Evolutionary conservation across 2,888 invertebrate genomes (phyloP).

Genomic region (Argynnis bischoffii): DNA sequence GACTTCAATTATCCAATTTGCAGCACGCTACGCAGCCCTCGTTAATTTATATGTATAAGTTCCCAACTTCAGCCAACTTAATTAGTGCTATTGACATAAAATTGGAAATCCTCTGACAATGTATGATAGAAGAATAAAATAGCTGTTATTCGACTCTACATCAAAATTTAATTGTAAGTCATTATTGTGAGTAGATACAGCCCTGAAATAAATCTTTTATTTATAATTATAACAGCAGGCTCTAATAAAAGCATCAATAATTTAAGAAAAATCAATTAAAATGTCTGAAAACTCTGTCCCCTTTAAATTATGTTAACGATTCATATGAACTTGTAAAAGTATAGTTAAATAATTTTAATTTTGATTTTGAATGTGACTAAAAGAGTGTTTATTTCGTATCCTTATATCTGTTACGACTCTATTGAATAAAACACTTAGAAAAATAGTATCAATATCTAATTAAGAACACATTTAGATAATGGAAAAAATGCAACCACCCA

Average conservation of each 20-base stretch:
- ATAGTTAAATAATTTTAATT: no score
- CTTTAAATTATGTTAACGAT: no score
- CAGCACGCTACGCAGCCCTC: slow-evolving; percentile 40
- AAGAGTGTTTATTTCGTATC: no score
- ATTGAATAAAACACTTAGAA: not conserved
- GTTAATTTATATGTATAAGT: slow-evolving; percentile 45
- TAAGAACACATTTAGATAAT: slow-evolving; percentile 30
- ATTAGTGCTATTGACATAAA: slow-evolving; percentile 43
- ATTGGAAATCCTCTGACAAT: slow-evolving; percentile 33
- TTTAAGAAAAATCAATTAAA: no score
- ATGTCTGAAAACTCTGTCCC: no score
- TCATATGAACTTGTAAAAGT: no score
- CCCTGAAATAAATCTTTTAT: not conserved
- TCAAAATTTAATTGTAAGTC: not conserved
- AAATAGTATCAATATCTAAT: slow-evolving; percentile 22
- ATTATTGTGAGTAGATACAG: not conserved
- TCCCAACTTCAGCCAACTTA: slow-evolving; percentile 45
- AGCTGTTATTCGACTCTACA: slow-evolving; percentile 8
- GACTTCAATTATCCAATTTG: slow-evolving; percentile 55
- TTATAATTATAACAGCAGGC: not conserved
- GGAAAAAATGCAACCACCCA: slow-evolving; percentile 26
- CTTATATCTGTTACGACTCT: no score
- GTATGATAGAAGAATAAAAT: slow-evolving; percentile 24
- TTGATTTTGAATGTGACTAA: no score
- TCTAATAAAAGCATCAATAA: not conserved